Percentiles rank a stretch among this genome's conserved stretches.
Conservation (phyloP, 2,113 vertebrate species). For the Rhynchomys soricoides region DNA sequence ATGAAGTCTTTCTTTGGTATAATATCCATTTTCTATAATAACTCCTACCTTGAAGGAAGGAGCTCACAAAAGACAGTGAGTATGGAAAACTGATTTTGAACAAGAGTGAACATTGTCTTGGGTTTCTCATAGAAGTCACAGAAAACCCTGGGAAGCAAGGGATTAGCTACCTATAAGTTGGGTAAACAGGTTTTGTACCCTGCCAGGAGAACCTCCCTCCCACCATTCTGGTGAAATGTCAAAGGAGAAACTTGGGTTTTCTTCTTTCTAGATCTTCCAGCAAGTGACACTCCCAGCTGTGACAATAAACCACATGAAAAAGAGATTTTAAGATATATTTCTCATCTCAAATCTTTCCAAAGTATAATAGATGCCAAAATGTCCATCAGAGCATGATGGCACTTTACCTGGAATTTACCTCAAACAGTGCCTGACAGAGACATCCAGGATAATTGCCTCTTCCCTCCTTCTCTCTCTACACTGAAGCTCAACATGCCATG, state of each 20-base stretch:
- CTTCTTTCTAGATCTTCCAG: too few relatives aligned
- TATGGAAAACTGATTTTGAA: not conserved
- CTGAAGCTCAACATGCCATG: too few relatives aligned
- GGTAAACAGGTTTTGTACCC: rapidly evolving
- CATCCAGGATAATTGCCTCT: not conserved
- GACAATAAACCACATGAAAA: not conserved
- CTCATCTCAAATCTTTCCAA: not conserved
- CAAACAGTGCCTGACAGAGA: not conserved
- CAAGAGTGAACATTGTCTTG: not conserved
- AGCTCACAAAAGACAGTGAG: not conserved
- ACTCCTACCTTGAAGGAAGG: not conserved
- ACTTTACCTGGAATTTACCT: too few relatives aligned
- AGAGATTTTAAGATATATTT: not conserved
- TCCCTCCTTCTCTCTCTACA: not conserved
- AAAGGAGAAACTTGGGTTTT: not conserved
- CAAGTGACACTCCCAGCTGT: not conserved
- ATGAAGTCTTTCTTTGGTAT: not conserved
- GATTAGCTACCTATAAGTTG: not conserved
- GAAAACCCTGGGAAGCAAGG: not conserved
- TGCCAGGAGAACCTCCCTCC: not conserved
- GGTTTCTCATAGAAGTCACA: not conserved
- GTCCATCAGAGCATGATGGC: not conserved
- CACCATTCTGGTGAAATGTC: not conserved
- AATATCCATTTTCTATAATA: not conserved
- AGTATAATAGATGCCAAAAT: not conserved